Percentiles rank a stretch among this genome's conserved stretches.
These are phyloP conservation scores for Dasyornis broadbenti DNA, from an alignment of 2,113 vertebrate species.

Conservation along the genomic window DNA sequence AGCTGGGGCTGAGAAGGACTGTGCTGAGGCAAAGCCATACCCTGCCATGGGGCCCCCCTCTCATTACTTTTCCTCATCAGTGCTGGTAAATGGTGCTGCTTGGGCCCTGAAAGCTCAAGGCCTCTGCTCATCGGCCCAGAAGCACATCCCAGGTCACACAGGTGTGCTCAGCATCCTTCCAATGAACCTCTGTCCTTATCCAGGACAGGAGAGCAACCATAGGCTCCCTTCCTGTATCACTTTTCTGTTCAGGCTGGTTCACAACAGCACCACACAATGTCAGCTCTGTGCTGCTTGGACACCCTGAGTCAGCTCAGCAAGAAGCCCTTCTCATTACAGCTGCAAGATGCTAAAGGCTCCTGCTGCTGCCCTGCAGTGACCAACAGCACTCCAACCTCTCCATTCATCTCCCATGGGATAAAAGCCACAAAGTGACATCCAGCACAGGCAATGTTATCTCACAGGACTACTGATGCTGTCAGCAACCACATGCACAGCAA, in stretches of 20 bases:
- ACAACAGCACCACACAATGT: neutral
- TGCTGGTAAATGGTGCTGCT: neutral
- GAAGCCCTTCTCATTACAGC: neutral
- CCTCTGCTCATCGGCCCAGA: neutral
- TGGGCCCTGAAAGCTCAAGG: neutral
- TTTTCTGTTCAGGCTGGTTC: neutral
- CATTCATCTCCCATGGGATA: neutral
- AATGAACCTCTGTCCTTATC: accelerated
- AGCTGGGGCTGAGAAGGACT: neutral
- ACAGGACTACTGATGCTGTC: neutral
- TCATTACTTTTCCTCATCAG: neutral
- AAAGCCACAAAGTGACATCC: neutral
- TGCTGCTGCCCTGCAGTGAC: neutral
- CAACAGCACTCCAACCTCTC: neutral
- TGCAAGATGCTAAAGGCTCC: neutral
- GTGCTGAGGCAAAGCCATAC: neutral
- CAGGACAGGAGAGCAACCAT: neutral
- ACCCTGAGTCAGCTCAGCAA: neutral
- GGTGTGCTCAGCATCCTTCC: neutral
- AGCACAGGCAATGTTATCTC: neutral
- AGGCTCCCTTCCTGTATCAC: neutral
- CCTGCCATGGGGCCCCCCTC: neutral
- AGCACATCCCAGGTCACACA: neutral
- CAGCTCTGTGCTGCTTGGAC: neutral
- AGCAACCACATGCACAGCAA: neutral